These are phyloP conservation scores for Chironomus tepperi DNA, from an alignment of 1,140 invertebrate genomes.

Conservation along the genomic window DNA sequence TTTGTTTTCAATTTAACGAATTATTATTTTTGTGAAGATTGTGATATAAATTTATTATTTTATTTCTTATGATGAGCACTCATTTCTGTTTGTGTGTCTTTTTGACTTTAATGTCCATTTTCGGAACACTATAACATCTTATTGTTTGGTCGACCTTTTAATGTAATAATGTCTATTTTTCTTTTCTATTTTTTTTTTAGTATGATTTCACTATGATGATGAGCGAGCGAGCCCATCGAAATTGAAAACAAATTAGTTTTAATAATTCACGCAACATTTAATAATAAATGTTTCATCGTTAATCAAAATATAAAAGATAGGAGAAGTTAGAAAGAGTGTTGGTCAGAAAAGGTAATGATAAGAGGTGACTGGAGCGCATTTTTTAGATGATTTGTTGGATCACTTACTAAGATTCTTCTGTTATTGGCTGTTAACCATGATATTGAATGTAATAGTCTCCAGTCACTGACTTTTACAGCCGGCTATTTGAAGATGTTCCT, in stretches of 20 bases:
- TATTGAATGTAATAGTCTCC: too few relatives aligned
- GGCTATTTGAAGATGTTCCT: too few relatives aligned
- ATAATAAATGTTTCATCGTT: constrained; percentile 17
- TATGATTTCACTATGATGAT: background rate
- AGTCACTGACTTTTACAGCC: too few relatives aligned
- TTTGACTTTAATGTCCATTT: background rate
- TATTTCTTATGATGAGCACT: background rate
- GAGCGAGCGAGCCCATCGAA: background rate
- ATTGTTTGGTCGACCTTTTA: background rate
- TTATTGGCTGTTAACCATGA: too few relatives aligned
- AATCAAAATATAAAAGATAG: background rate
- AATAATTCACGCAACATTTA: constrained; percentile 24
- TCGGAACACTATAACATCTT: background rate
- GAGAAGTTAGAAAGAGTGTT: too few relatives aligned
- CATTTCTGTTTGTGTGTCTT: too few relatives aligned
- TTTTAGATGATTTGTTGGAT: too few relatives aligned
- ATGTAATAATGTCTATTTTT: background rate
- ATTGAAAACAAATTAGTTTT: constrained; percentile 23
- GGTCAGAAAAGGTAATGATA: too few relatives aligned
- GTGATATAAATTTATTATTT: too few relatives aligned
- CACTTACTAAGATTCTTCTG: too few relatives aligned
- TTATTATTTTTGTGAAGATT: too few relatives aligned
- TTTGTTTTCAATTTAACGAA: constrained; percentile 5
- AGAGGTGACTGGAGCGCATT: too few relatives aligned
- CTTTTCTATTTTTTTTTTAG: background rate